Conservation (phyloP, 2,113 vertebrate genomes). For the Atherinomorus stipes region DNA sequence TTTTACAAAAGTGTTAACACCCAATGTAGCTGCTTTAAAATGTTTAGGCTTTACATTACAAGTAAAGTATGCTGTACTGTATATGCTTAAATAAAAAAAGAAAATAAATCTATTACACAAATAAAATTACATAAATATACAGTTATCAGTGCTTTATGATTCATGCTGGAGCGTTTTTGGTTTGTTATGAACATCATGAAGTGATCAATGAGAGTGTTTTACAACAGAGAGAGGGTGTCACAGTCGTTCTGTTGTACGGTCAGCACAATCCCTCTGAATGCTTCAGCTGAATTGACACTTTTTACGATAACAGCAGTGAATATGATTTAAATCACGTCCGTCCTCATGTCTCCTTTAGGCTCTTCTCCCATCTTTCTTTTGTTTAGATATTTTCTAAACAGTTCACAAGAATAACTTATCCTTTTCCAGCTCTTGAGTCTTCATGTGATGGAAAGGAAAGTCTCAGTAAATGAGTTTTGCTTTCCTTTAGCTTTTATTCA, state of each 20-base stretch:
- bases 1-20: constrained; percentile 23
- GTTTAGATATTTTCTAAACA: constrained; percentile 19
- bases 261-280: neutral
- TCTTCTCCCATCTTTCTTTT: neutral
- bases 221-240: neutral
- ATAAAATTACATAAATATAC: constrained; percentile 38
- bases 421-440: constrained; percentile 2
- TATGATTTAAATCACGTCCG: constrained; percentile 5
- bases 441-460: neutral
- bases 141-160: constrained; percentile 11
- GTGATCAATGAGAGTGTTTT: constrained; percentile 3
- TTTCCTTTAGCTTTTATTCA: neutral
- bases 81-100: no score
- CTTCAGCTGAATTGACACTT: neutral
- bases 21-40: constrained; percentile 31
- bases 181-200: constrained; percentile 10
- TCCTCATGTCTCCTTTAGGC: neutral
- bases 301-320: neutral
- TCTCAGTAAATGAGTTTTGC: neutral
- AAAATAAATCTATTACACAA: constrained; percentile 8
- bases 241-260: neutral
- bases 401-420: neutral
- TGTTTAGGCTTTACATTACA: constrained; percentile 22
- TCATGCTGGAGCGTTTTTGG: constrained; percentile 26
- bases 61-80: neutral